These are phyloP conservation scores for Hyperoplus lanceolatus DNA, from an alignment of 2,797 vertebrate species.

Conservation along the genomic window DNA sequence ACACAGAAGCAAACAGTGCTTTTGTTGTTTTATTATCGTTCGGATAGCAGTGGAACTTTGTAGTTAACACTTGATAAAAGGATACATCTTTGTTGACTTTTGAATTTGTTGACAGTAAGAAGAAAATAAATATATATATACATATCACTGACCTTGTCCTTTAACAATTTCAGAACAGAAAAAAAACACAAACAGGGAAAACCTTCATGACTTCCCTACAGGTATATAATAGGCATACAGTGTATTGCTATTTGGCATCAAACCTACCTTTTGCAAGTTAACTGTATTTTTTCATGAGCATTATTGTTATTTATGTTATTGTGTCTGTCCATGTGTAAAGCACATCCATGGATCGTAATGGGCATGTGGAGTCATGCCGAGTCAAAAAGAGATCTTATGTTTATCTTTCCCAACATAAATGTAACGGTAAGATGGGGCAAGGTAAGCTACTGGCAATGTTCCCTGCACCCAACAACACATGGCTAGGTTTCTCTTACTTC, in stretches of 20 bases:
- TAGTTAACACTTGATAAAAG: background rate
- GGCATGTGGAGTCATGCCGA: constrained; percentile 9
- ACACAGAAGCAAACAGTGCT: background rate
- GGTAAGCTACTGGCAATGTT: constrained; percentile 41
- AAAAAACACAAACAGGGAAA: too few relatives aligned
- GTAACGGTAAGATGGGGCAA: constrained; percentile 18
- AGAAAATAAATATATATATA: background rate
- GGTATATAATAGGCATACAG: background rate
- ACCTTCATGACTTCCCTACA: background rate
- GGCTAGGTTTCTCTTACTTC: constrained; percentile 61
- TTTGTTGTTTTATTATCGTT: background rate
- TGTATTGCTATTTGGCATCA: background rate
- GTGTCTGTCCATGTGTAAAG: background rate
- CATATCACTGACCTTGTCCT: background rate
- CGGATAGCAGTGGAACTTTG: background rate
- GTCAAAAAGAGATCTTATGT: constrained; percentile 20
- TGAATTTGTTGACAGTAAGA: background rate
- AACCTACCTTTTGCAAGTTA: background rate
- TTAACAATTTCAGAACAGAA: background rate
- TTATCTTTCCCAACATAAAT: constrained; percentile 47
- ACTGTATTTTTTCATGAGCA: background rate
- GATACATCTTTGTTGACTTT: background rate
- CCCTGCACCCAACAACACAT: constrained; percentile 41
- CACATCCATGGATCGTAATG: background rate
- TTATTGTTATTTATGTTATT: constrained; percentile 19